phyloP scores from a whole-genome alignment of 2,797 vertebrate species.

The Trachops cirrhosus region DNA sequence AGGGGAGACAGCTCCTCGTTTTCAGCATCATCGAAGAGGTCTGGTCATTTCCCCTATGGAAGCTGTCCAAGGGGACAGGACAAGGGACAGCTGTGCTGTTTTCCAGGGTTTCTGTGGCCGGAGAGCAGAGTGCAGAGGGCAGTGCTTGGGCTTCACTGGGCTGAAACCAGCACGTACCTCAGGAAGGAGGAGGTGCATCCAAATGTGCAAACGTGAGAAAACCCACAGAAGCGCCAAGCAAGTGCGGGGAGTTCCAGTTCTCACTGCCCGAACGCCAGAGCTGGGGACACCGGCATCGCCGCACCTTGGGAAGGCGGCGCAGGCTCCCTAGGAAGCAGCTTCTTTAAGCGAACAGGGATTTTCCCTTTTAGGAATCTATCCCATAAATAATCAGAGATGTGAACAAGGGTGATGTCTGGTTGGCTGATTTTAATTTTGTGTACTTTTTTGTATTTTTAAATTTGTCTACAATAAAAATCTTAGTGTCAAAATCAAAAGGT shows the following conservation, averaged over 20 bases:
- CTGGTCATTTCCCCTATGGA: not conserved
- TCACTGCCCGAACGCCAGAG: not conserved
- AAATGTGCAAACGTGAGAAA: not conserved
- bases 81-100: not conserved
- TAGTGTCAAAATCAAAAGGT: constrained; percentile 36
- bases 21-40: not conserved
- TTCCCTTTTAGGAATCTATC: not conserved
- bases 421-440: constrained; percentile 27
- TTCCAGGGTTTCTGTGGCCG: not conserved
- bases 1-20: not conserved
- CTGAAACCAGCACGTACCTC: not conserved
- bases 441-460: not conserved
- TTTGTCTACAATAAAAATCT: constrained; percentile 30
- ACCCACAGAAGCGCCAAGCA: not conserved
- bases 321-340: not conserved
- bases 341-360: not conserved
- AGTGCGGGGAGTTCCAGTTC: not conserved
- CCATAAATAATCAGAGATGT: not conserved
- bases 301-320: not conserved
- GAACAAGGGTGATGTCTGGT: not conserved
- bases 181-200: not conserved
- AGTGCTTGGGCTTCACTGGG: not conserved
- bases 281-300: not conserved
- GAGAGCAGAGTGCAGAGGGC: not conserved
- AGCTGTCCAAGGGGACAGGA: not conserved